Conservation (phyloP, 2,797 vertebrate genomes). For the Zenarchopterus dispar region DNA sequence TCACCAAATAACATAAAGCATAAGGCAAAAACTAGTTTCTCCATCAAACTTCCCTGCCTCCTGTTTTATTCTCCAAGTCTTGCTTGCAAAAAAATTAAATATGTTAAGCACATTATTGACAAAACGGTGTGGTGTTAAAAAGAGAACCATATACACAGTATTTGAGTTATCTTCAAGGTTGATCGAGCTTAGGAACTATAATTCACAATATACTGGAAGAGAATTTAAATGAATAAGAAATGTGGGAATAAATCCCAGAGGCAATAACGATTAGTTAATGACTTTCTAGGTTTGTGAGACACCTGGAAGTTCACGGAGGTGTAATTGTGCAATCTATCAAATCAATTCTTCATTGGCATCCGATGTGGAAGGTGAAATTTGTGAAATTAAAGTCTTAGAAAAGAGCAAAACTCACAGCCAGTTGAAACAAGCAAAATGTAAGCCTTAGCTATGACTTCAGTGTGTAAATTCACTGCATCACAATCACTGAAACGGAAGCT, state of each 20-base stretch:
- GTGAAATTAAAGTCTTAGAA: background rate
- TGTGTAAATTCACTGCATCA: too few relatives aligned
- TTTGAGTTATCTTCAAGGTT: too few relatives aligned
- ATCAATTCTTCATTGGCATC: conserved; percentile 36
- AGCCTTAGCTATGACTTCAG: too few relatives aligned
- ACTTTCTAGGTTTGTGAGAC: conserved; percentile 23
- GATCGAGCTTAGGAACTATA: background rate
- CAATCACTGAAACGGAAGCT: too few relatives aligned
- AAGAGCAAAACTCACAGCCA: too few relatives aligned
- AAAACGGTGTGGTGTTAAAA: background rate
- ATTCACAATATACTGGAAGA: conserved; percentile 18
- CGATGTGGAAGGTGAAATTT: conserved; percentile 32
- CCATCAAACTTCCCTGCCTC: background rate
- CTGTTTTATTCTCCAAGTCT: conserved; percentile 24
- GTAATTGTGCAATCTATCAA: conserved; percentile 39
- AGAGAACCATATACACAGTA: background rate
- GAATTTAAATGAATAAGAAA: conserved; percentile 30
- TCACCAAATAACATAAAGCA: conserved; percentile 21
- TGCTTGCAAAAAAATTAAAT: conserved; percentile 15
- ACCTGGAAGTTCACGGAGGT: conserved; percentile 21
- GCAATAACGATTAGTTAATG: conserved; percentile 26
- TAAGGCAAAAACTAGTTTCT: conserved; percentile 11
- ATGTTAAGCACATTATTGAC: background rate
- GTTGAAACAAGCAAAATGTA: too few relatives aligned
- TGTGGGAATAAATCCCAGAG: background rate